Conservation (phyloP, 2,888 invertebrate species). For the Eupithecia subfuscata region DNA sequence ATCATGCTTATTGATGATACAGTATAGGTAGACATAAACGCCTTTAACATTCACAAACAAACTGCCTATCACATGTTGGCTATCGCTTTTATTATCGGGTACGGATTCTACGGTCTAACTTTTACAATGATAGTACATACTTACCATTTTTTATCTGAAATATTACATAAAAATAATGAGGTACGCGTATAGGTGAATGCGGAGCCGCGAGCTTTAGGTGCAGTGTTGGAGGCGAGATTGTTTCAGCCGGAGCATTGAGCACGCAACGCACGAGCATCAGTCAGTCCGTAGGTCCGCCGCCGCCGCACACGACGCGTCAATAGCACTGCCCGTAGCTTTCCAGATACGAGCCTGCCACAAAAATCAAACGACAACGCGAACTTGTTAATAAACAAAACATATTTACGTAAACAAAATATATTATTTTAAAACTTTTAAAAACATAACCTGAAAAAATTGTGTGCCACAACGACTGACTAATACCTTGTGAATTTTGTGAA, state of each 20-base stretch:
- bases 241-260: constrained; percentile 39
- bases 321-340: constrained; percentile 54
- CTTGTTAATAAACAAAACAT: constrained; percentile 43
- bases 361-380: constrained; percentile 54
- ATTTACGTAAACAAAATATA: constrained; percentile 1
- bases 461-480: not conserved
- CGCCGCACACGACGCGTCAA: constrained; percentile 54
- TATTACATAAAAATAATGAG: constrained; percentile 29
- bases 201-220: constrained; percentile 45
- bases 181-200: constrained; percentile 44
- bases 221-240: constrained; percentile 47
- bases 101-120: not conserved
- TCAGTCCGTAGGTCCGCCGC: constrained; percentile 62
- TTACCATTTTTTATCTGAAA: not conserved
- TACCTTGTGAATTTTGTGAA: constrained; percentile 52
- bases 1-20: constrained; percentile 49
- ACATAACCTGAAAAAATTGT: constrained; percentile 29
- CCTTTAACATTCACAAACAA: not conserved
- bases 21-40: constrained; percentile 16
- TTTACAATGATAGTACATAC: not conserved
- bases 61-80: not conserved
- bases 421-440: constrained; percentile 5
- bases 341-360: constrained; percentile 48
- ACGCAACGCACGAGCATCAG: constrained; percentile 16
- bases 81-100: not conserved